A percentile compares a stretch with the other conserved stretches of the same genome.
Evolutionary conservation across 2,113 vertebrate species (phyloP).

Genomic region (Erythrolamprus reginae): DNA sequence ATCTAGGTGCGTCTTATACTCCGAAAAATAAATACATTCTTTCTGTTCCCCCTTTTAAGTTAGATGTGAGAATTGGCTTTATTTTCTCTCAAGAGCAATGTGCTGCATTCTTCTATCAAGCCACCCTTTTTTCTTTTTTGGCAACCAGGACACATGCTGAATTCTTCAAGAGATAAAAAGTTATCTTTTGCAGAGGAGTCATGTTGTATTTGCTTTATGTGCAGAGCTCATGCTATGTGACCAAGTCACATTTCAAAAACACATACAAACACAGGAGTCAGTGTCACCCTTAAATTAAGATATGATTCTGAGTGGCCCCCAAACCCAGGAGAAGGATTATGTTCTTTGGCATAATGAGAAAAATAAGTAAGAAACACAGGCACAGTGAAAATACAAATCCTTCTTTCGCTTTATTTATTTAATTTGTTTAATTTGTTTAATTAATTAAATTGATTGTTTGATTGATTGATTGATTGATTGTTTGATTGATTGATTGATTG

Average conservation of each 20-base stretch:
- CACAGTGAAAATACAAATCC: too few species aligned
- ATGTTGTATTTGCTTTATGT: background rate
- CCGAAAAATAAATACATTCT: too few species aligned
- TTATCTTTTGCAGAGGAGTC: background rate
- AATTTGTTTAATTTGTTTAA: too few species aligned
- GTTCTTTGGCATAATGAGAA: background rate
- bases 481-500: too few species aligned
- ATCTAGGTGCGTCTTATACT: too few species aligned
- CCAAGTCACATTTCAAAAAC: background rate
- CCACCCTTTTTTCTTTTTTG: background rate
- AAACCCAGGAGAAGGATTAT: background rate
- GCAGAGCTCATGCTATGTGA: background rate
- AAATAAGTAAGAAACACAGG: background rate
- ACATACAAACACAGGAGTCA: background rate
- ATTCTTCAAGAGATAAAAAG: background rate
- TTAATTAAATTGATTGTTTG: too few species aligned
- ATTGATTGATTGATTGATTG: too few species aligned
- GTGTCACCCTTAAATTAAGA: background rate
- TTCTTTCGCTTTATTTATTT: too few species aligned
- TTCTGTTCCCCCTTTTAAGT: background rate
- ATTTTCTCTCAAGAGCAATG: background rate
- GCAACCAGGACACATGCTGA: background rate
- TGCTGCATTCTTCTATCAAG: background rate
- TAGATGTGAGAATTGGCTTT: background rate
- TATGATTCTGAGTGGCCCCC: background rate